Evolutionary conservation across 2,113 vertebrate species (phyloP).

Genomic region (Ramphastos sulfuratus): DNA sequence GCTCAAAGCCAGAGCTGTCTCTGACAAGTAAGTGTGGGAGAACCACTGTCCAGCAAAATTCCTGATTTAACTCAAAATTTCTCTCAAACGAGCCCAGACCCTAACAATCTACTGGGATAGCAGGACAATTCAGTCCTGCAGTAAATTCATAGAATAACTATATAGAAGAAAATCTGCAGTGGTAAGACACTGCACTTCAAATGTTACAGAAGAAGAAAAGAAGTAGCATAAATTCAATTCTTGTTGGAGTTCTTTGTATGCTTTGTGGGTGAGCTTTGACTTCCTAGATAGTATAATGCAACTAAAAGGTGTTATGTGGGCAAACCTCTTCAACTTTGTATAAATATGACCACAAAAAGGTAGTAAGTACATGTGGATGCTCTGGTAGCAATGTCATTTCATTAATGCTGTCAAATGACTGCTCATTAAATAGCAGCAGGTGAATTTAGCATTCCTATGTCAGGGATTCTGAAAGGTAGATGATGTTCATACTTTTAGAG

Average conservation of each 20-base stretch:
- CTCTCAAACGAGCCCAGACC: slow-evolving; percentile 57
- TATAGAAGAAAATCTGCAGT: neutral
- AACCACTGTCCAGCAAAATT: slow-evolving; percentile 19
- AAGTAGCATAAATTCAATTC: neutral
- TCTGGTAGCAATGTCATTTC: neutral
- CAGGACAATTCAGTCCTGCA: slow-evolving; percentile 24
- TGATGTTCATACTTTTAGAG: slow-evolving; percentile 20
- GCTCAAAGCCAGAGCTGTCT: slow-evolving; percentile 98
- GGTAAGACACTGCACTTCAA: neutral
- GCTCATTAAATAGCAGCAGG: slow-evolving; percentile 46
- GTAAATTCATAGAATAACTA: neutral
- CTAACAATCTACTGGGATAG: slow-evolving; percentile 20
- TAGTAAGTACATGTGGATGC: neutral
- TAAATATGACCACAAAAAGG: slow-evolving; percentile 20
- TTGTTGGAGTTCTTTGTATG: slow-evolving; percentile 23
- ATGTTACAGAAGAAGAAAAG: slow-evolving; percentile 15
- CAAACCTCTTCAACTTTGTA: slow-evolving; percentile 10
- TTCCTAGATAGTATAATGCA: slow-evolving; percentile 39
- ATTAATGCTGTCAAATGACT: neutral
- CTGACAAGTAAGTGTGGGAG: slow-evolving; percentile 95
- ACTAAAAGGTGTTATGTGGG: slow-evolving; percentile 48
- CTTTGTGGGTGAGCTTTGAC: slow-evolving; percentile 44
- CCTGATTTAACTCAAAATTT: slow-evolving; percentile 54
- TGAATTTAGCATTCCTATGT: slow-evolving; percentile 33
- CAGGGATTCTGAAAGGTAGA: slow-evolving; percentile 58